Percentiles rank a stretch among this genome's conserved stretches.
These are phyloP conservation scores for Fissipunctia ypsillon DNA, from an alignment of 2,888 invertebrate species.

Conservation along the genomic window DNA sequence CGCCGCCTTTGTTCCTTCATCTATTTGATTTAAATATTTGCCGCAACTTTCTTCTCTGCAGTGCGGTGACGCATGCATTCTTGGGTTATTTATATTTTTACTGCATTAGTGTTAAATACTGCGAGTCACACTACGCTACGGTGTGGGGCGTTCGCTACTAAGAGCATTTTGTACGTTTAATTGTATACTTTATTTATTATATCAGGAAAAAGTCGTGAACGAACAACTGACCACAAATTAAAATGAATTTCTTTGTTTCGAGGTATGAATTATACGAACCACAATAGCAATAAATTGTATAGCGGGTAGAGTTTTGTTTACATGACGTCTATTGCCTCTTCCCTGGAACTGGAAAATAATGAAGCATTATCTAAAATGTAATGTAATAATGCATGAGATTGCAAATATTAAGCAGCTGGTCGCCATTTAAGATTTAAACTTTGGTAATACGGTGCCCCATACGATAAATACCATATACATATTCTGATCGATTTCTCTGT, in stretches of 20 bases:
- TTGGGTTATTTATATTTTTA: constrained; percentile 48
- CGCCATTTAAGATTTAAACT: too few relatives aligned
- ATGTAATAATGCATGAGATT: not conserved
- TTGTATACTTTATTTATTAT: constrained; percentile 11
- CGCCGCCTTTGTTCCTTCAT: constrained; percentile 21
- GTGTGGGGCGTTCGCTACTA: not conserved
- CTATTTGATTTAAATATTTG: constrained; percentile 35
- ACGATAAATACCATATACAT: not conserved
- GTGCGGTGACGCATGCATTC: constrained; percentile 57
- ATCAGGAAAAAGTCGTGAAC: not conserved
- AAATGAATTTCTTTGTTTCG: constrained; percentile 17
- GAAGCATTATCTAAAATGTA: not conserved
- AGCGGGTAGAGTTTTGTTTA: not conserved
- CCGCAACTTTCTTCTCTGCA: constrained; percentile 54
- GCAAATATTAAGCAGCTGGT: too few relatives aligned
- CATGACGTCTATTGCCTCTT: not conserved
- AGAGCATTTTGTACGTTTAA: constrained; percentile 9
- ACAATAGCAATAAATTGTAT: not conserved
- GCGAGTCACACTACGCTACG: constrained; percentile 21
- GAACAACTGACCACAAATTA: not conserved
- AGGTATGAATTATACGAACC: not conserved
- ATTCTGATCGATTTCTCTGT: not conserved
- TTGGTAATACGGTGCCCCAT: not conserved
- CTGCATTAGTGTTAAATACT: constrained; percentile 50
- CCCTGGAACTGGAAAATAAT: too few relatives aligned